Evolutionary conservation across 35 echinoderm and acorn worm genomes (phyloP).

Genomic region (Diadema setosum): DNA sequence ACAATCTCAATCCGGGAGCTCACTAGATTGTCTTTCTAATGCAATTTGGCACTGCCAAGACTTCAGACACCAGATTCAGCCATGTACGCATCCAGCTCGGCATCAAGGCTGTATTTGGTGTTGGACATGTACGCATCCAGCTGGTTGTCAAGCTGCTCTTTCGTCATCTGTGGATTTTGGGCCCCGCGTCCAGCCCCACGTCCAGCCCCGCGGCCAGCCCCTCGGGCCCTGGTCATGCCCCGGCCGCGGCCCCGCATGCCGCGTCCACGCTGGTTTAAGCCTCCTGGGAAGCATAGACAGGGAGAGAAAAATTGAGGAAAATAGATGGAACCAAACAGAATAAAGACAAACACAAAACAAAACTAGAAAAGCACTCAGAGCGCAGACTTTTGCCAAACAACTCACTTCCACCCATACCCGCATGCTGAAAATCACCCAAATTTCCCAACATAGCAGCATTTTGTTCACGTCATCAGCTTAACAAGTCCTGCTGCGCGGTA

Average conservation of each 20-base stretch:
- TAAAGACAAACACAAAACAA: too few species aligned
- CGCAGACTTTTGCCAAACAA: too few species aligned
- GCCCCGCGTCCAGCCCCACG: slow-evolving; percentile 14
- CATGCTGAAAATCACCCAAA: too few species aligned
- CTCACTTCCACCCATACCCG: too few species aligned
- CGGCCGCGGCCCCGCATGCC: slow-evolving; percentile 34
- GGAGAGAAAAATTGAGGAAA: background rate
- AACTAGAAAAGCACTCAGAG: too few species aligned
- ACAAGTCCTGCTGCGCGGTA: too few species aligned
- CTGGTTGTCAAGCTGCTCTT: slow-evolving; percentile 87
- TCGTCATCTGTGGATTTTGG: slow-evolving; percentile 20
- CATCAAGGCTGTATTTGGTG: slow-evolving; percentile 83
- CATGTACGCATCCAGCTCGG: slow-evolving; percentile 96
- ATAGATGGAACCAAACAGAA: too few species aligned
- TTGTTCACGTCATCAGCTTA: too few species aligned
- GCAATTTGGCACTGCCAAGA: background rate
- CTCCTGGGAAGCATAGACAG: background rate
- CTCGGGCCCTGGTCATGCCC: slow-evolving; percentile 11
- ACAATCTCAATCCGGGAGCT: too few species aligned
- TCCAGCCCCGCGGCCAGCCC: slow-evolving; percentile 19
- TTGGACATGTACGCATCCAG: slow-evolving; percentile 98
- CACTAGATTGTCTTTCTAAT: too few species aligned
- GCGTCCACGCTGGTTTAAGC: background rate
- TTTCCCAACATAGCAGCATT: too few species aligned
- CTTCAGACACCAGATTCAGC: slow-evolving; percentile 38